These are phyloP conservation scores for Crypturellus undulatus DNA, from an alignment of 2,113 vertebrate species.

Conservation along the genomic window DNA sequence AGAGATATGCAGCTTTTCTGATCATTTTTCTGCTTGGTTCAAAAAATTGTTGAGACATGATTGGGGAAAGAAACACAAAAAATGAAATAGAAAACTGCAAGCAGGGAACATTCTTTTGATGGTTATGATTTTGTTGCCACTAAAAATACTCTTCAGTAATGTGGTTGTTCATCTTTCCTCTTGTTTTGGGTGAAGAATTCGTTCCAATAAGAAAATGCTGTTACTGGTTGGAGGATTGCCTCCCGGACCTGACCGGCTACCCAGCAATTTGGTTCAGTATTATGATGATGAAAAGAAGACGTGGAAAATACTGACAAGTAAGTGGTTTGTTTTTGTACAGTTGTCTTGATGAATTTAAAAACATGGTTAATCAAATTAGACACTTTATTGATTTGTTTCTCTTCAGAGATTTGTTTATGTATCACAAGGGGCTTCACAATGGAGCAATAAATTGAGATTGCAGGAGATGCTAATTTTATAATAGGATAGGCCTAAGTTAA, in stretches of 20 bases:
- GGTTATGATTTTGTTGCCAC: conserved; percentile 81
- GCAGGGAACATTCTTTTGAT: conserved; percentile 80
- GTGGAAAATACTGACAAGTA: conserved; percentile 99
- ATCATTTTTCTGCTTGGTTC: conserved; percentile 83
- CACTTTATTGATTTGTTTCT: conserved; percentile 81
- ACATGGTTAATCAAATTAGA: conserved; percentile 81
- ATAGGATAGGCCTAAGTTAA: conserved; percentile 71
- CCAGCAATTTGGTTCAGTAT: conserved; percentile 99
- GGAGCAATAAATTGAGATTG: conserved; percentile 79
- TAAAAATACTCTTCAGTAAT: conserved; percentile 79
- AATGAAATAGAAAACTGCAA: conserved; percentile 81
- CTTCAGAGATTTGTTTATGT: conserved; percentile 79
- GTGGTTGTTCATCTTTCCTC: conserved; percentile 82
- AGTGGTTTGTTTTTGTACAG: conserved; percentile 80
- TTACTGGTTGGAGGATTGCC: conserved; percentile 97
- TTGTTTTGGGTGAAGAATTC: conserved; percentile 95
- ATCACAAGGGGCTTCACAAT: conserved; percentile 72
- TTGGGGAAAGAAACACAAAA: conserved; percentile 79
- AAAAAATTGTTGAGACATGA: conserved; percentile 82
- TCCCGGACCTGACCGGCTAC: conserved; percentile 97
- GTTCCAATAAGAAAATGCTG: conserved; percentile 98
- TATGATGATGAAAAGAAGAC: conserved; percentile 99
- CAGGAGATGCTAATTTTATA: conserved; percentile 70
- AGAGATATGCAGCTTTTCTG: conserved; percentile 79
- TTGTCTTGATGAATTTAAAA: conserved; percentile 79